Base-by-base conservation (phyloP, 2,888 invertebrate genomes). In the Clivina fossor region DNA sequence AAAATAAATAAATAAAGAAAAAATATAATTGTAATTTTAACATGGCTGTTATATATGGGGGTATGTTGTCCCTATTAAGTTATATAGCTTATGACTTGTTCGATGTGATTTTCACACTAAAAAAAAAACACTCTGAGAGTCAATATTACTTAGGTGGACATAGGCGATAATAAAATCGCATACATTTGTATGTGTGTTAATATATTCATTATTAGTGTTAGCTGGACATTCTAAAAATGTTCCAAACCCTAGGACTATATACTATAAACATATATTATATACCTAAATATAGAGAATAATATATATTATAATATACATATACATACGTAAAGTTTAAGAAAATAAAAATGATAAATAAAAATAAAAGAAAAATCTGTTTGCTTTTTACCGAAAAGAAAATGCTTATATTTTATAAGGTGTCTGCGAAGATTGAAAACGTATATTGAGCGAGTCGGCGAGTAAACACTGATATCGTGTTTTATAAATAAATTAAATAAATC, bases 71-170 rank as follows among this genome's bases (percentile, higher is more conserved):
- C 54, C 54, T 19, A 55, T 40, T 55, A 55, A 46, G 54, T 55
- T 51, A n/a, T 55, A 53, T 53, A 55, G 54, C 54, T 55, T 55
- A 55, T 55, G 54, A 55, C 41, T 47, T 55, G 54, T 55, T 55
- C 54, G 54, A 55, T 55, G 54, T 55, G 54, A 55, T 55, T 55
- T 55, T 46, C 54, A 55, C 54, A 55, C 54, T 43, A 32, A 38
- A 32, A 32, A 32, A 38, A 38, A 38, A 18, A 55, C 54, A 55
- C 54, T 55, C 54, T 55, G 22, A 55, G 47, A 55, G 54, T 55
- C 54, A 55, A 55, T 55, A 55, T 47, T 55, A 46, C 46, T 55
- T 55, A 55, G 54, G 47, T 43, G 44, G 44, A 55, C 26, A 16
- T 55, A 55, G 54, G 47, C 54, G 54, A 55, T 55, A 47, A 53